phyloP scores from a whole-genome alignment of 2,888 invertebrate species.

The Cremastinae sp. region DNA sequence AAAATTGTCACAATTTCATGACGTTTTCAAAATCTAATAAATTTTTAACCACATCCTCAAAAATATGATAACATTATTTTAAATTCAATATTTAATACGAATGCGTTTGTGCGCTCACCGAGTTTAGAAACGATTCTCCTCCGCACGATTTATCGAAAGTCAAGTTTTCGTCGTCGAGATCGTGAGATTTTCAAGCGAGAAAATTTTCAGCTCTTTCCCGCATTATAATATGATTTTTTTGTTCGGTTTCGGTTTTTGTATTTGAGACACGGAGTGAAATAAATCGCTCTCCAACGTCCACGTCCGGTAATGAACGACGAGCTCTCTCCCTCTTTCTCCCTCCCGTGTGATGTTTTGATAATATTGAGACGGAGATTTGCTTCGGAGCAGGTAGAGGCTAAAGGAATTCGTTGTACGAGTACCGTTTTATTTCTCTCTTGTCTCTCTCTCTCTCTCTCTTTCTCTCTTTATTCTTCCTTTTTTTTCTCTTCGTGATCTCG shows the following conservation, averaged over 20 bases:
- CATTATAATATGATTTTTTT: not conserved
- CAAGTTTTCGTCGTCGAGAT: slow-evolving; percentile 19
- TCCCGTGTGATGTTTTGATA: slow-evolving; percentile 50
- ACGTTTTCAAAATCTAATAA: too few relatives aligned
- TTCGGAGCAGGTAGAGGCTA: slow-evolving; percentile 29
- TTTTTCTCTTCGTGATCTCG: slow-evolving; percentile 56
- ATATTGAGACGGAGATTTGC: slow-evolving; percentile 51
- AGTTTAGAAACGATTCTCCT: slow-evolving; percentile 64
- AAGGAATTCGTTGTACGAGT: slow-evolving; percentile 6
- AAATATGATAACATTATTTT: too few relatives aligned
- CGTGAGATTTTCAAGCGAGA: slow-evolving; percentile 36
- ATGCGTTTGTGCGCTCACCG: slow-evolving; percentile 44
- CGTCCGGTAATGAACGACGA: slow-evolving; percentile 43
- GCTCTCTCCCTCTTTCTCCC: too few relatives aligned
- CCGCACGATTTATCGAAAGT: slow-evolving; percentile 5
- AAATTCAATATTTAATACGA: too few relatives aligned
- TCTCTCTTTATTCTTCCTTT: too few relatives aligned
- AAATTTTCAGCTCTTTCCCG: slow-evolving; percentile 12
- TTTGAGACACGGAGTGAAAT: slow-evolving; percentile 48
- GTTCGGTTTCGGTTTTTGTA: slow-evolving; percentile 37
- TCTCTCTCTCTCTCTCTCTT: too few relatives aligned
- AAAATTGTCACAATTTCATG: too few relatives aligned
- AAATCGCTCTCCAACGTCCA: slow-evolving; percentile 39
- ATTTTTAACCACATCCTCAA: too few relatives aligned
- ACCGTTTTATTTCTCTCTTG: too few relatives aligned